These are phyloP conservation scores for Cladopsammia gracilis DNA, from an alignment of 64 coral and sea anemone genomes.

Conservation along the genomic window DNA sequence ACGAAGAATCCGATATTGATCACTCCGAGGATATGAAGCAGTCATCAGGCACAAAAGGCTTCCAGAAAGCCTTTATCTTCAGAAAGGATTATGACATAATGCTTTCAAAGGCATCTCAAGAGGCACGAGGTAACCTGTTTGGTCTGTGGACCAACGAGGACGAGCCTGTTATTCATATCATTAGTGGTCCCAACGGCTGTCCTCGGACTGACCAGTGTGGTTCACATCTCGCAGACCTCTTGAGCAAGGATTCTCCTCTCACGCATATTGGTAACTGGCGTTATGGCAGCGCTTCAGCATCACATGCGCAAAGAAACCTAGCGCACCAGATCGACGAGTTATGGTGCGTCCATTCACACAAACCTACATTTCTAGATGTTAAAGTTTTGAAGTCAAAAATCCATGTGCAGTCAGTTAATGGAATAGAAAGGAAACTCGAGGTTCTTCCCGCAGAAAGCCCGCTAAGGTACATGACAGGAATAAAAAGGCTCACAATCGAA, in stretches of 20 bases:
- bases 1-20: too few species aligned
- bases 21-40: too few species aligned
- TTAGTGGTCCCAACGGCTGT: neutral
- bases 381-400: neutral
- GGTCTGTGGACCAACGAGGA: conserved; percentile 67
- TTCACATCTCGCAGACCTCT: neutral
- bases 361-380: neutral
- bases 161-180: conserved; percentile 70
- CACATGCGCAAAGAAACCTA: too few species aligned
- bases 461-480: neutral
- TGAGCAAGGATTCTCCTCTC: neutral
- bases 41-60: too few species aligned
- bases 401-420: neutral
- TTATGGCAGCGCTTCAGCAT: neutral
- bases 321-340: neutral
- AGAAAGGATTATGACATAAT: neutral
- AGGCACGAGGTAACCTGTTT: conserved; percentile 25
- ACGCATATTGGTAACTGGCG: conserved; percentile 27
- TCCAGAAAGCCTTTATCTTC: neutral
- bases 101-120: neutral
- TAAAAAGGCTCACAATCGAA: neutral
- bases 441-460: neutral
- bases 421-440: neutral
- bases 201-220: neutral
- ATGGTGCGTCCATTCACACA: neutral